Evolutionary conservation across 2,113 vertebrate species (phyloP).

Genomic region (Hippocampus guttulatus): DNA sequence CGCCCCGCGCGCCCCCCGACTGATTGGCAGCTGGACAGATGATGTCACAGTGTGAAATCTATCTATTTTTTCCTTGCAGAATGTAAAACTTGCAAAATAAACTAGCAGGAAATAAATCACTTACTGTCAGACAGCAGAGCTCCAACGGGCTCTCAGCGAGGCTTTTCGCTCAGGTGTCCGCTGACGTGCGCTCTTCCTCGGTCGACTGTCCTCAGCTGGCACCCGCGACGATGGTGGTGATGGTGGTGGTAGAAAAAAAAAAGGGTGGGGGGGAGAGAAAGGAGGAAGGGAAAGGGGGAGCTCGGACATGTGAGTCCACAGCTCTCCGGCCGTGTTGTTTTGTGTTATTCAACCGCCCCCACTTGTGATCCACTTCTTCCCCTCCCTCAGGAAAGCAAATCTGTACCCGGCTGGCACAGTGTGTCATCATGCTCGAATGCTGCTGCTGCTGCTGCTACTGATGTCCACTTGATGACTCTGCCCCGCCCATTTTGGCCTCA

Average conservation of each 20-base stretch:
- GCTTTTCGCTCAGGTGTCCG: constrained; percentile 29
- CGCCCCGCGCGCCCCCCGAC: constrained; percentile 2
- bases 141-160: constrained; percentile 25
- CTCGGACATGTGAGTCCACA: constrained; percentile 3
- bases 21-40: constrained; percentile 51
- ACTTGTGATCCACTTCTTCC: constrained; percentile 33
- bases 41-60: constrained; percentile 50
- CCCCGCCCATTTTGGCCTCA: constrained; percentile 64
- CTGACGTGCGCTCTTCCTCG: constrained; percentile 20
- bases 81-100: not conserved
- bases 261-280: not conserved
- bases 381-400: constrained; percentile 20
- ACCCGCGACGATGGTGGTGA: constrained; percentile 13
- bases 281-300: not conserved
- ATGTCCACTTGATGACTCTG: constrained; percentile 61
- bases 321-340: constrained; percentile 31
- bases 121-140: constrained; percentile 36
- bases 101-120: constrained; percentile 8
- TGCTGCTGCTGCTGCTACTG: constrained; percentile 51
- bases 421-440: constrained; percentile 48
- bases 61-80: not conserved
- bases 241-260: not conserved
- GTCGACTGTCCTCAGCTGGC: constrained; percentile 30
- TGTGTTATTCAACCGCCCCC: constrained; percentile 26
- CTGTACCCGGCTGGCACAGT: constrained; percentile 34